These are phyloP conservation scores for Oedothorax gibbosus DNA, from an alignment of 1,140 invertebrate genomes.

Conservation along the genomic window DNA sequence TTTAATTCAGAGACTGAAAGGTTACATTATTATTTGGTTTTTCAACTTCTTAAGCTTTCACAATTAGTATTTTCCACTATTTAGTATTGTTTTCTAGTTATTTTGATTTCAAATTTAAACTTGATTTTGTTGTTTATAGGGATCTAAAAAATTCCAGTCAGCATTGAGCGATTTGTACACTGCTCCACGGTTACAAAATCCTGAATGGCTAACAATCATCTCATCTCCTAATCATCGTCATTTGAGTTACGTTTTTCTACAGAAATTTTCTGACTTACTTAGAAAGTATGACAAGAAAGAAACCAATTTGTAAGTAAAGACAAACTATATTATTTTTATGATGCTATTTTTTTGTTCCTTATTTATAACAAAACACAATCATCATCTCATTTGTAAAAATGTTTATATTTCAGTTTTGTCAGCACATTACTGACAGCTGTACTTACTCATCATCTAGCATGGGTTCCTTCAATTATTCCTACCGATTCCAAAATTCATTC, in stretches of 20 bases:
- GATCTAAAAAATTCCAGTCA: conserved; percentile 67
- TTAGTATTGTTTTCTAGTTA: not conserved
- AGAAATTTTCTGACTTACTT: conserved; percentile 68
- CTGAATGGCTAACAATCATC: conserved; percentile 78
- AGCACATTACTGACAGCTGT: conserved; percentile 89
- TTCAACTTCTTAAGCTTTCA: not conserved
- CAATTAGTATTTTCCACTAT: not conserved
- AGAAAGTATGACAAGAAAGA: conserved; percentile 78
- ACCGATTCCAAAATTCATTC: conserved; percentile 65
- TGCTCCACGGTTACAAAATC: conserved; percentile 75
- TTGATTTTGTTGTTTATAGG: conserved; percentile 62
- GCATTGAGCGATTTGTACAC: conserved; percentile 78
- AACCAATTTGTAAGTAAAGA: conserved; percentile 82
- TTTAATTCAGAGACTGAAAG: not conserved
- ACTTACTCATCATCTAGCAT: conserved; percentile 88
- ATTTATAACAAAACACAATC: no score
- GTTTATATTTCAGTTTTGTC: conserved; percentile 80
- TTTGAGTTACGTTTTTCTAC: conserved; percentile 68
- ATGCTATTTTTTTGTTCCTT: not conserved
- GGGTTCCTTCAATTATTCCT: conserved; percentile 83
- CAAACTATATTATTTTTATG: not conserved
- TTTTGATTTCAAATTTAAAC: not conserved
- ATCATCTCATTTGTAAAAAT: no score
- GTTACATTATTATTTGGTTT: not conserved
- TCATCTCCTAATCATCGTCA: conserved; percentile 67